These are phyloP conservation scores for Proisotoma minuta DNA, from an alignment of 2,888 invertebrate species.

Conservation along the genomic window DNA sequence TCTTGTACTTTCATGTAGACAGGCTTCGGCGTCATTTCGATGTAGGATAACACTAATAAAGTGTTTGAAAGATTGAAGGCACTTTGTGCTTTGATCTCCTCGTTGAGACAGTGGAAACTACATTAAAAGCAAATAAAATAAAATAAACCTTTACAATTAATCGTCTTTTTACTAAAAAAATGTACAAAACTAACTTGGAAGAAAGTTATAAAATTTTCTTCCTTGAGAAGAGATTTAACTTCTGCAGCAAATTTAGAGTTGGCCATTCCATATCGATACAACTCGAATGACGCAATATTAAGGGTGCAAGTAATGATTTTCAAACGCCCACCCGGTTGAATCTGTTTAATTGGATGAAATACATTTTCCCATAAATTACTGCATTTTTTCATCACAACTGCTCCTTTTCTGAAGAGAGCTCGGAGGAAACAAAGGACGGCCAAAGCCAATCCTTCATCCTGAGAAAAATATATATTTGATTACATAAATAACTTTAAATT, in stretches of 20 bases:
- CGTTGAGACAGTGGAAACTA: slow-evolving; percentile 6
- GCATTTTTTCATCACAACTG: slow-evolving; percentile 27
- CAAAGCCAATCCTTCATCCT: slow-evolving; percentile 39
- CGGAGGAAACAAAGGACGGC: slow-evolving; percentile 33
- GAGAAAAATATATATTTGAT: neutral
- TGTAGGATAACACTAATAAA: slow-evolving; percentile 27
- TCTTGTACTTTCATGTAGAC: slow-evolving; percentile 7
- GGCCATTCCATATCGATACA: slow-evolving; percentile 25
- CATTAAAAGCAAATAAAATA: slow-evolving; percentile 1
- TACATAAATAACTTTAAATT: neutral
- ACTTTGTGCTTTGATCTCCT: slow-evolving; percentile 14
- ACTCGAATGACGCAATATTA: slow-evolving; percentile 41
- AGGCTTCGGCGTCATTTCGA: slow-evolving; percentile 13
- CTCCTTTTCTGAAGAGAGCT: slow-evolving; percentile 35
- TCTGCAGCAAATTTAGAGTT: slow-evolving; percentile 30
- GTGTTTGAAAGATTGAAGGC: slow-evolving; percentile 29
- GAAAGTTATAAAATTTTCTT: slow-evolving; percentile 15
- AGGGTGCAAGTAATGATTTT: slow-evolving; percentile 38
- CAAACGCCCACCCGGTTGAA: slow-evolving; percentile 20
- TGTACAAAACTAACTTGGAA: slow-evolving; percentile 21
- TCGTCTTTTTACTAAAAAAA: neutral
- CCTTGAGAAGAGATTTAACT: slow-evolving; percentile 15
- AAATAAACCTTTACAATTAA: neutral
- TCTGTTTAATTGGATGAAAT: slow-evolving; percentile 34
- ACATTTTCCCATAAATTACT: slow-evolving; percentile 35